phyloP scores from a whole-genome alignment of 2,888 invertebrate genomes.

The Tiphia femorata region DNA sequence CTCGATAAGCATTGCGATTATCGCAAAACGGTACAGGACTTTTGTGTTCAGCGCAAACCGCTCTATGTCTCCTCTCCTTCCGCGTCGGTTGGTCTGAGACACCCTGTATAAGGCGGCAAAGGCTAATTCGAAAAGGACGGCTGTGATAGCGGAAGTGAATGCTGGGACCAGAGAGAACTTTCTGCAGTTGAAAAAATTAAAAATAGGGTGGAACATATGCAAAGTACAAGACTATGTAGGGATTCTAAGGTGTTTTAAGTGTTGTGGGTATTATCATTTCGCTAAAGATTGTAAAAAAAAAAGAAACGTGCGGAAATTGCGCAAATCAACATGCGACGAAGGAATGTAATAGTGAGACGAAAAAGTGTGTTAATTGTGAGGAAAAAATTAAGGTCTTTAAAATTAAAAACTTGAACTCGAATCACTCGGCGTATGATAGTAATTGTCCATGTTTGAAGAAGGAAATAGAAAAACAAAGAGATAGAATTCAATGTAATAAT shows the following conservation, averaged over 20 bases:
- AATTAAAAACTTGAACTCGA: conserved; percentile 1
- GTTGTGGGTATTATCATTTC: conserved; percentile 21
- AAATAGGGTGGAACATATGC: conserved; percentile 18
- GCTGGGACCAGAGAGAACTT: not conserved
- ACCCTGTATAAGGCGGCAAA: conserved; percentile 2
- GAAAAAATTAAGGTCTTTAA: conserved; percentile 7
- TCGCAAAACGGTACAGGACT: no score
- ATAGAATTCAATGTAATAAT: conserved; percentile 3
- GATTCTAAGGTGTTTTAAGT: conserved; percentile 23
- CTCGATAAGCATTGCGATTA: no score
- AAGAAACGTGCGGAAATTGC: conserved; percentile 20
- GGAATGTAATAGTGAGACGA: conserved; percentile 9
- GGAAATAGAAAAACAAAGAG: conserved; percentile 3
- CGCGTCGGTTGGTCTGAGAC: no score
- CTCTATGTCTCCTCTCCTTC: no score
- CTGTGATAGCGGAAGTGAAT: conserved; percentile 16
- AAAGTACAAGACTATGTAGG: conserved; percentile 14
- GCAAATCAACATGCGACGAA: conserved; percentile 11
- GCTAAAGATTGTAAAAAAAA: conserved; percentile 24
- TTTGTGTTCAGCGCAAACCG: no score
- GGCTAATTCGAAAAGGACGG: not conserved
- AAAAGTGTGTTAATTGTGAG: conserved; percentile 24
- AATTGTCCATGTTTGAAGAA: conserved; percentile 14
- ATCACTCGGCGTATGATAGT: conserved; percentile 12
- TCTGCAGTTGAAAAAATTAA: conserved; percentile 9